Evolutionary conservation across 1,140 invertebrate genomes (phyloP).

Genomic region (Eurosta solidaginis): DNA sequence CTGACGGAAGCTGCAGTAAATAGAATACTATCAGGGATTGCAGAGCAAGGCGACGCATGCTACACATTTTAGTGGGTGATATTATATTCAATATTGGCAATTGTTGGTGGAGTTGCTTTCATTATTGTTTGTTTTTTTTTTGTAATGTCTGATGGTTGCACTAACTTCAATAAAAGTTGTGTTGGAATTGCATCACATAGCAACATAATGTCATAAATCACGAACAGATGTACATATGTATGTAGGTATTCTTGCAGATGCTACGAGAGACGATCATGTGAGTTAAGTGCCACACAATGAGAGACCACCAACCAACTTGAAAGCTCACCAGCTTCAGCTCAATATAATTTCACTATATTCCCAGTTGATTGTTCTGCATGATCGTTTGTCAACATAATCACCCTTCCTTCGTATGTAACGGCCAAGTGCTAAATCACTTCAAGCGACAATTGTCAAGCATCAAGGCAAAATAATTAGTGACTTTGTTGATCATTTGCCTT

Average conservation of each 20-base stretch:
- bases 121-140: neutral
- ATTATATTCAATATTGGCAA: neutral
- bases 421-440: conserved; percentile 29
- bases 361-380: neutral
- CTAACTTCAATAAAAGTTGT: conserved; percentile 1
- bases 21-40: neutral
- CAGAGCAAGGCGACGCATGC: neutral
- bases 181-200: neutral
- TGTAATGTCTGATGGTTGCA: neutral
- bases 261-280: neutral
- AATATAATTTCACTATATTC: neutral
- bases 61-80: conserved; percentile 17
- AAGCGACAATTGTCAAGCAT: conserved; percentile 15
- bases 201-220: conserved; percentile 4
- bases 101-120: too few relatives aligned
- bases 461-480: conserved; percentile 28
- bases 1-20: neutral
- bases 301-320: conserved; percentile 25
- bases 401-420: conserved; percentile 24
- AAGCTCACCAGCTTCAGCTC: neutral
- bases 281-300: neutral
- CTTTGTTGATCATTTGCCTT: conserved; percentile 25
- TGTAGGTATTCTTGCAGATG: neutral
- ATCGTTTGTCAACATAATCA: conserved; percentile 34
- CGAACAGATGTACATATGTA: too few relatives aligned